A percentile compares a stretch with the other conserved stretches of the same genome.
Conservation (phyloP, 2,113 vertebrate genomes). For the Bubo bubo region DNA sequence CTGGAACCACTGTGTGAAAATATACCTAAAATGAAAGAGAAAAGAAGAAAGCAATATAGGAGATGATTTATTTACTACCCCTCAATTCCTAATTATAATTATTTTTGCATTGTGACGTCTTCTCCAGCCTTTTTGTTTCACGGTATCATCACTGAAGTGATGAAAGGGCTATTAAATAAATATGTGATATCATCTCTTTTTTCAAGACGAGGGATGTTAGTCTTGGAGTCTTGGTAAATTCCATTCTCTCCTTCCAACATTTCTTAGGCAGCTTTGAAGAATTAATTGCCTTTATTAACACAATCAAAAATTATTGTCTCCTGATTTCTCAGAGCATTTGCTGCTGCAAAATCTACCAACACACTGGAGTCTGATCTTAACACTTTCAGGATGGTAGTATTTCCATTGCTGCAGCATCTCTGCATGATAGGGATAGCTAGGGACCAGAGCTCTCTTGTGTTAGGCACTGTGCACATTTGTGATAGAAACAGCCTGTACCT, state of each 20-base stretch:
- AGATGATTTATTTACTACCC: slow-evolving; percentile 43
- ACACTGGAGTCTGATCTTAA: background rate
- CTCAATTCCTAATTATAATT: slow-evolving; percentile 43
- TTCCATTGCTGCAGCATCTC: background rate
- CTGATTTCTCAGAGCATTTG: background rate
- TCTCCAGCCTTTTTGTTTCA: slow-evolving; percentile 26
- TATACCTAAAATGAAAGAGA: slow-evolving; percentile 32
- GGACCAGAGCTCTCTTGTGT: background rate
- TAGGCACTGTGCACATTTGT: fast-evolving
- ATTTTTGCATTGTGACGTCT: slow-evolving; percentile 26
- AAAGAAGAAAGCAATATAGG: slow-evolving; percentile 48
- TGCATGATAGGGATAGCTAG: fast-evolving
- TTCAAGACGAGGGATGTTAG: slow-evolving; percentile 2
- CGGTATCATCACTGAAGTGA: background rate
- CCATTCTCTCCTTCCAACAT: background rate
- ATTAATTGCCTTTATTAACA: background rate
- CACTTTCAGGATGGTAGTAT: background rate
- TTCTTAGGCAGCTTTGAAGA: background rate
- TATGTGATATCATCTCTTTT: background rate
- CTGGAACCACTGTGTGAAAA: slow-evolving; percentile 2
- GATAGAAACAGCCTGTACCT: background rate
- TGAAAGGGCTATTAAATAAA: slow-evolving; percentile 41
- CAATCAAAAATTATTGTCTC: background rate
- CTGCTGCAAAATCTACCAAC: background rate
- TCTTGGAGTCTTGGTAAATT: background rate